Base-by-base conservation (phyloP, 2,113 vertebrate species). In the Limanda limanda region DNA sequence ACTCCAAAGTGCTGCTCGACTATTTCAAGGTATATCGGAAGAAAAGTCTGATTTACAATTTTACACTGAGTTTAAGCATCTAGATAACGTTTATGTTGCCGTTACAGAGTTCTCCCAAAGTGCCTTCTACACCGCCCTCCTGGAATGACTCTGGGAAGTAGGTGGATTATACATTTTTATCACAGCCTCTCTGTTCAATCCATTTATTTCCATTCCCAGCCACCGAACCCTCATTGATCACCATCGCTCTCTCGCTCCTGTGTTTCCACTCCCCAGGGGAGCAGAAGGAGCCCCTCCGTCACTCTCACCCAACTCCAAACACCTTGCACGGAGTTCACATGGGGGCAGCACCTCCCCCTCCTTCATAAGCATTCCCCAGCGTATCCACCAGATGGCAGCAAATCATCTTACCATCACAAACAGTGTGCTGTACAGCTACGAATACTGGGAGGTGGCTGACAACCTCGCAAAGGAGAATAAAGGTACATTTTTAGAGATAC, bases 371-470 rank as follows among this genome's bases (percentile, higher is more conserved):
- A 99, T 99, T 90, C 98, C 98, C 0, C 96, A 99, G 58, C 97
- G 97, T 40, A 99, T 99, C 93, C 98, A 99, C 93, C 98, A 99
- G 95, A 99, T 99, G 98, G 98, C 98, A 2, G 97, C 97, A 93
- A 99, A 98, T 62, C 98, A 99, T 1, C 95, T 99, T 77, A 98
- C 97, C 94, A 99, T 99, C 86, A 99, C 98, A 91, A 99, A 99
- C 93, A 97, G 97, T 92, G 97, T 99, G 82, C 95, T 99, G 60
- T 98, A 98, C 91, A 98, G 98, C 90, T 99, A 98, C 2, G 97
- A 99, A 91, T 98, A 98, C 93, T 99, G 98, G 98, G 98, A 99
- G 93, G 95, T 99, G 93, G 97, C 98, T 4, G 98, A 99, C 92
- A 98, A 95, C 90, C 94, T 99, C 35, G 95, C 96, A 89, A 98